Percentiles rank a stretch among this genome's conserved stretches.
Evolutionary conservation across 2,797 vertebrate genomes (phyloP).

Genomic region (Enoplosus armatus): DNA sequence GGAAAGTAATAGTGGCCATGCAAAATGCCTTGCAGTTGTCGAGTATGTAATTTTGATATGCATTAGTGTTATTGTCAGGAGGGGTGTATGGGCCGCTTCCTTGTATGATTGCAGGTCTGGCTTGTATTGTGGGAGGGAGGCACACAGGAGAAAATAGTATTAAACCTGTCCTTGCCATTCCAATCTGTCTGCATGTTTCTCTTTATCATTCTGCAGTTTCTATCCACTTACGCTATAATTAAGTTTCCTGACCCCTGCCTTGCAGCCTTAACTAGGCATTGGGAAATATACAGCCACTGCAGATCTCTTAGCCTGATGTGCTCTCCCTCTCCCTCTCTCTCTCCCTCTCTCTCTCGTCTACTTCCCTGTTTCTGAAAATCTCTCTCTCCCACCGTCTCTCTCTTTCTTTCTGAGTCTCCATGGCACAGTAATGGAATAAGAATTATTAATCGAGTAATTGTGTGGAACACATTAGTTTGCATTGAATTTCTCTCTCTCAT

Average conservation of each 20-base stretch:
- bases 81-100: conserved; percentile 84
- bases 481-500: conserved; percentile 93
- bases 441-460: conserved; percentile 99
- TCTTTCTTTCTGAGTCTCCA: conserved; percentile 73
- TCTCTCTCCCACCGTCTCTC: conserved; percentile 62
- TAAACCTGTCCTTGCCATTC: conserved; percentile 99
- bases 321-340: conserved; percentile 77
- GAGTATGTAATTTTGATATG: conserved; percentile 90
- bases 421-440: conserved; percentile 94
- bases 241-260: conserved; percentile 99
- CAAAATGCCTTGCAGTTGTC: conserved; percentile 76
- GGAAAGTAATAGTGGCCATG: conserved; percentile 81
- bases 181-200: conserved; percentile 97
- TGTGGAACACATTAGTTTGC: conserved; percentile 94
- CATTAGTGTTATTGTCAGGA: conserved; percentile 88
- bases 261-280: conserved; percentile 96
- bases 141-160: conserved; percentile 95
- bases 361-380: conserved; percentile 71
- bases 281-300: conserved; percentile 95
- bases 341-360: conserved; percentile 59
- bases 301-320: conserved; percentile 93
- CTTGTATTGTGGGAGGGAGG: conserved; percentile 93
- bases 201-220: conserved; percentile 98
- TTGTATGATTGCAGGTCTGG: conserved; percentile 89
- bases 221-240: conserved; percentile 99